Percentiles rank a stretch among this genome's conserved stretches.
Conservation (phyloP, 2,797 vertebrate genomes). For the Scyliorhinus canicula region DNA sequence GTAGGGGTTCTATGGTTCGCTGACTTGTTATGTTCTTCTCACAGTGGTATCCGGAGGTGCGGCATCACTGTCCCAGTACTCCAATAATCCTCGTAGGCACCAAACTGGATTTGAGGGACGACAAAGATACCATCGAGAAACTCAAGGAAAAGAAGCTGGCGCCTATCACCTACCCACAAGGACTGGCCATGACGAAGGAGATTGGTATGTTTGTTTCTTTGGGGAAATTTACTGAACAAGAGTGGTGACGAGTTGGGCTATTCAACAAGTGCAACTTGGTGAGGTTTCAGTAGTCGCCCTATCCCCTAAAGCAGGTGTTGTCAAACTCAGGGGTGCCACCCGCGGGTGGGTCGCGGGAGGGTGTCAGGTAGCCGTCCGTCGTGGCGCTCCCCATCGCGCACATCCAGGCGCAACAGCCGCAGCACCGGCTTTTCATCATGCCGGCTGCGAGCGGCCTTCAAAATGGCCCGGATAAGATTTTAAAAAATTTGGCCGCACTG, state of each 20-base stretch:
- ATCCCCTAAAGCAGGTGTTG: too few species aligned
- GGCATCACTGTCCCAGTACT: constrained; percentile 84
- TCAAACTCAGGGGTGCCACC: too few species aligned
- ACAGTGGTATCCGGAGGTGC: constrained; percentile 84
- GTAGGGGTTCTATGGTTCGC: not conserved
- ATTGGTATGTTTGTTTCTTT: constrained; percentile 52
- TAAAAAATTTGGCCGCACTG: too few species aligned
- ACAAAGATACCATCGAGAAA: constrained; percentile 88
- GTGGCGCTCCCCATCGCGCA: too few species aligned
- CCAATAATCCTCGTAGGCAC: constrained; percentile 85
- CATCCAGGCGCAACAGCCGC: too few species aligned
- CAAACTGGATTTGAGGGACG: constrained; percentile 85
- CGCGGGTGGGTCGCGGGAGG: too few species aligned
- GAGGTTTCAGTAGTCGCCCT: not conserved
- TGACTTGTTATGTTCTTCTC: not conserved
- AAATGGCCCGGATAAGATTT: too few species aligned
- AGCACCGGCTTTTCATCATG: too few species aligned
- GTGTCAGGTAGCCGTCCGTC: too few species aligned
- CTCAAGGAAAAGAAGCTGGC: constrained; percentile 86
- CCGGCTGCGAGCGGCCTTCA: too few species aligned
- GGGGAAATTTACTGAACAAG: not conserved
- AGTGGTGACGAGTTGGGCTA: not conserved
- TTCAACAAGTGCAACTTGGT: not conserved
- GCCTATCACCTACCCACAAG: constrained; percentile 69
- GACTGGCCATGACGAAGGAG: constrained; percentile 68